These are phyloP conservation scores for cattle (Bos taurus) DNA, from an alignment of 2,113 vertebrate genomes.

Conservation along the genomic window DNA sequence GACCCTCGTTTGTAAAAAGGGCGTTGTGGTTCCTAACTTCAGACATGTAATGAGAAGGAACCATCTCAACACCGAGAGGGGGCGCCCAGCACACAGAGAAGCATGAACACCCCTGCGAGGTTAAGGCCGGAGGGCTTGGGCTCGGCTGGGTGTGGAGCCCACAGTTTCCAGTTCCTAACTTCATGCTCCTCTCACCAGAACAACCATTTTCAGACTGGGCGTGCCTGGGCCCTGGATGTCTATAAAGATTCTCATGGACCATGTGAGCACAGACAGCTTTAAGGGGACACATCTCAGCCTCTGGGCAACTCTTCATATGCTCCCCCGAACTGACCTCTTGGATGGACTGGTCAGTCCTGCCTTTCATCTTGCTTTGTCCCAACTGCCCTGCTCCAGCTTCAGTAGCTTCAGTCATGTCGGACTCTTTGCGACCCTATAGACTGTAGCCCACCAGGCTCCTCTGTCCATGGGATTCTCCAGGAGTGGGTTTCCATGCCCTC, in stretches of 20 bases:
- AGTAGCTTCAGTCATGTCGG: fast-evolving
- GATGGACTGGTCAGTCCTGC: background rate
- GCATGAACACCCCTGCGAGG: background rate
- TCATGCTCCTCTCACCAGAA: background rate
- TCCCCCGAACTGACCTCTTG: background rate
- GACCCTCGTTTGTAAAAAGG: background rate
- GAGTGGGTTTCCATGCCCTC: background rate
- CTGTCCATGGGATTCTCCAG: background rate
- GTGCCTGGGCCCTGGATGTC: background rate
- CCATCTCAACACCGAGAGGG: background rate
- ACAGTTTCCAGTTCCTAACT: background rate
- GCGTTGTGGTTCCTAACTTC: background rate
- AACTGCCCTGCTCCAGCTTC: background rate
- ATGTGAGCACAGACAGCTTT: fast-evolving
- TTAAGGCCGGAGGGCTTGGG: background rate
- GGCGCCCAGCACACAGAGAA: background rate
- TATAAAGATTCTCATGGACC: background rate
- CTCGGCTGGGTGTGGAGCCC: background rate
- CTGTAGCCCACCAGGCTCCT: background rate
- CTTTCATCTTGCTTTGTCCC: background rate
- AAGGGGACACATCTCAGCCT: background rate
- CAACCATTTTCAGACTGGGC: background rate
- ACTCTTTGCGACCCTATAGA: background rate
- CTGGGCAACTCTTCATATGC: fast-evolving
- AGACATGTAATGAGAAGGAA: background rate